phyloP scores from a whole-genome alignment of 2,888 invertebrate species.

The Xylota sylvarum region DNA sequence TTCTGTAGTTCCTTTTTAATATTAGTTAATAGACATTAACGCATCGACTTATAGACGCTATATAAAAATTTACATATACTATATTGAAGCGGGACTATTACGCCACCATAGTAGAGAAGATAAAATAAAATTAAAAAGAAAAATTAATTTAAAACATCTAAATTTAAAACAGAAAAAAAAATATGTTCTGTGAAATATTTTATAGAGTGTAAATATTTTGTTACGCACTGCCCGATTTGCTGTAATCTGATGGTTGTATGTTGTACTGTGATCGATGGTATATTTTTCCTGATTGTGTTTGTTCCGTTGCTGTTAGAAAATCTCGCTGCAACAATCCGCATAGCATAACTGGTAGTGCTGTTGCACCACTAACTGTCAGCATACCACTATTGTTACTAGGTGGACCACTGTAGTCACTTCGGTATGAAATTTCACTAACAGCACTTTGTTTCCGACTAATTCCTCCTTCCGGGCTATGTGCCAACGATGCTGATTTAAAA shows the following conservation, averaged over 20 bases:
- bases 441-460: conserved; percentile 64
- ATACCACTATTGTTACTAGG: conserved; percentile 69
- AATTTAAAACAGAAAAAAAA: conserved; percentile 26
- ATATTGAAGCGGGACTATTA: conserved; percentile 29
- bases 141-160: conserved; percentile 31
- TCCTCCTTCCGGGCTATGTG: conserved; percentile 67
- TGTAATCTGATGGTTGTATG: conserved; percentile 75
- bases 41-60: background rate
- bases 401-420: conserved; percentile 56
- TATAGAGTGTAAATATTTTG: conserved; percentile 41
- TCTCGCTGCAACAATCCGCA: conserved; percentile 85
- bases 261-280: conserved; percentile 77
- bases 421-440: conserved; percentile 65
- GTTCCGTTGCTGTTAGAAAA: conserved; percentile 77
- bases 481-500: conserved; percentile 53
- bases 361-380: conserved; percentile 81
- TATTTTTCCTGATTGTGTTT: conserved; percentile 49
- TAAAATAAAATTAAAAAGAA: conserved; percentile 15
- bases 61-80: background rate
- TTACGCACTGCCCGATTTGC: conserved; percentile 78
- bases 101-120: conserved; percentile 39
- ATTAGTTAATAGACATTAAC: background rate
- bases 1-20: too few species aligned
- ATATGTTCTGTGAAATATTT: conserved; percentile 28
- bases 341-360: conserved; percentile 85